phyloP scores from a whole-genome alignment of 2,888 invertebrate species.

The Clistopyga incitator region DNA sequence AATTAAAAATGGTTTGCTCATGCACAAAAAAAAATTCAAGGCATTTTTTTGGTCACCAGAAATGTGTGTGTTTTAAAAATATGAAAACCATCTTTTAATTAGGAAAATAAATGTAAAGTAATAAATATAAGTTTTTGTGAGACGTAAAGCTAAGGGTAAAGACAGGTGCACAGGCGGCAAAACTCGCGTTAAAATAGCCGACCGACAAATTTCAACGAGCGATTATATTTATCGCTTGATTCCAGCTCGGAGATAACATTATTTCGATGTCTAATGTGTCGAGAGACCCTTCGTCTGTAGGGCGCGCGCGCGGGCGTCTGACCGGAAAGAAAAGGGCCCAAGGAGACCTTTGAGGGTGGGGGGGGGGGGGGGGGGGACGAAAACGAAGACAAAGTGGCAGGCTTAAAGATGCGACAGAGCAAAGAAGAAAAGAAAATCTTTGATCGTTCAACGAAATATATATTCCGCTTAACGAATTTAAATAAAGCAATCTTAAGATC shows the following conservation, averaged over 20 bases:
- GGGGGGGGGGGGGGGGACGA: neutral
- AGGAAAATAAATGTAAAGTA: no score
- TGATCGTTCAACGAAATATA: conserved; percentile 62
- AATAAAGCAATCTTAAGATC: conserved; percentile 80
- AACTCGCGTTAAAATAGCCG: conserved; percentile 59
- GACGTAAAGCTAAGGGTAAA: neutral
- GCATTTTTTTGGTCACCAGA: no score
- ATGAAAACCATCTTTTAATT: no score
- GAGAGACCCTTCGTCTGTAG: conserved; percentile 65
- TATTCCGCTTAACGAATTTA: conserved; percentile 75
- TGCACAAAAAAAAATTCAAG: no score
- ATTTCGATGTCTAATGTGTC: conserved; percentile 76
- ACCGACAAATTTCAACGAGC: conserved; percentile 76
- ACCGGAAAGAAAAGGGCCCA: conserved; percentile 42
- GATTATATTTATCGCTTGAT: conserved; percentile 80
- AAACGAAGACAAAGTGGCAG: conserved; percentile 38
- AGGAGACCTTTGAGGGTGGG: conserved; percentile 34
- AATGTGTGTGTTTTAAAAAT: no score
- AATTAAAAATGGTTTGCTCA: no score
- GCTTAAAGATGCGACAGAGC: conserved; percentile 43
- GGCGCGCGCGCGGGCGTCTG: conserved; percentile 46
- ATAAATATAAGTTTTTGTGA: no score
- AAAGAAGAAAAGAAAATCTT: conserved; percentile 32
- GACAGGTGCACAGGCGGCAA: conserved; percentile 41
- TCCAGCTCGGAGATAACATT: conserved; percentile 76